Evolutionary conservation across 53 echinoderm and acorn worm species (phyloP).

Genomic region (Temnopleurus reevesii): DNA sequence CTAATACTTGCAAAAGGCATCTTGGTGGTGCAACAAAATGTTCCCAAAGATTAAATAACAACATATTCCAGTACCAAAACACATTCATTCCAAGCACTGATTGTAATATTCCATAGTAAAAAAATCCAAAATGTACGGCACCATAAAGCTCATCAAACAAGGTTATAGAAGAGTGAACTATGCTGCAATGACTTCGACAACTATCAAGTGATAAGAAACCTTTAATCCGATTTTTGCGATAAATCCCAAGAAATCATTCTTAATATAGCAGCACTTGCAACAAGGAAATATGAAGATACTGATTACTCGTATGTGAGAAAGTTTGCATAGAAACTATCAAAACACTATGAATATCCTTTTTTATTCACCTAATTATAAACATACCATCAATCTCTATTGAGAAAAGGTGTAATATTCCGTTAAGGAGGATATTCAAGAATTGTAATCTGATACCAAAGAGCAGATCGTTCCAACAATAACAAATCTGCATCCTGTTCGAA

Average conservation of each 20-base stretch:
- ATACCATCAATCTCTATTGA: neutral
- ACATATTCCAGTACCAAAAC: too few relatives aligned
- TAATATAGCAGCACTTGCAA: neutral
- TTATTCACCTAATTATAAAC: too few relatives aligned
- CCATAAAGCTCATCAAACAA: too few relatives aligned
- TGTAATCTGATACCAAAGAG: neutral
- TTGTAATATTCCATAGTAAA: neutral
- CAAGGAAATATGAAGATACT: neutral
- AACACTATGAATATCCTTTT: too few relatives aligned
- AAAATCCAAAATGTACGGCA: neutral
- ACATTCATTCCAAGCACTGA: neutral
- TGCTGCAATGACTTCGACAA: neutral
- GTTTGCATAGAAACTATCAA: too few relatives aligned
- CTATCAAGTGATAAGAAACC: neutral
- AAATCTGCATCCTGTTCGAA: slow-evolving; percentile 2
- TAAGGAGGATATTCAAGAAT: neutral
- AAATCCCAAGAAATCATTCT: neutral
- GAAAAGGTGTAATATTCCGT: neutral
- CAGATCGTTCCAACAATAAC: neutral
- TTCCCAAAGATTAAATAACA: neutral
- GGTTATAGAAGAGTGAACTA: neutral
- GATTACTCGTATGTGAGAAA: too few relatives aligned
- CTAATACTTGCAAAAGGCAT: slow-evolving; percentile 35
- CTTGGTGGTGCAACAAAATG: neutral
- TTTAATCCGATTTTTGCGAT: neutral